Percentiles rank a stretch among this genome's conserved stretches.
These are phyloP conservation scores for Psix sp. DNA, from an alignment of 1,140 invertebrate species.

Conservation along the genomic window DNA sequence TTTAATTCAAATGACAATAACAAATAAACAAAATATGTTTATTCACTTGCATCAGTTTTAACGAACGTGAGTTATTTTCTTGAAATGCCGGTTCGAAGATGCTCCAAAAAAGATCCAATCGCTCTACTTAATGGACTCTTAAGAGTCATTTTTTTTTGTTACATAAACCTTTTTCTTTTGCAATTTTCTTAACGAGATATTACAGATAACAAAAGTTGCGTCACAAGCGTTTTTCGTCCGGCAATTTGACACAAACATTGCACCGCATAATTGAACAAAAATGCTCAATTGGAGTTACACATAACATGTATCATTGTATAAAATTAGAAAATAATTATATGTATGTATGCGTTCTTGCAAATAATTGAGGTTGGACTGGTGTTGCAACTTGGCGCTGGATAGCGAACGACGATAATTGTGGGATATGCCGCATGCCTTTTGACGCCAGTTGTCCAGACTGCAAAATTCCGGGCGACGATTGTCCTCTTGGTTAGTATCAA, in stretches of 20 bases:
- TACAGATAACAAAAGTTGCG: too few relatives aligned
- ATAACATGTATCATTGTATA: background rate
- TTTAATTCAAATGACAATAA: too few relatives aligned
- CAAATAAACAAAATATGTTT: too few relatives aligned
- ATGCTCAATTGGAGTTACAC: background rate
- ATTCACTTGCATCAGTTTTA: too few relatives aligned
- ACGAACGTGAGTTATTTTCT: too few relatives aligned
- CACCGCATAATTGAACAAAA: background rate
- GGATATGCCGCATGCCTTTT: conserved; percentile 99
- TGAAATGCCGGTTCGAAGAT: too few relatives aligned
- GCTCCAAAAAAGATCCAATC: too few relatives aligned
- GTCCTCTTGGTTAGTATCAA: conserved; percentile 86
- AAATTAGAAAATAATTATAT: conserved; percentile 16
- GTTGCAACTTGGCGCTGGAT: conserved; percentile 99
- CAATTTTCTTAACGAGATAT: too few relatives aligned
- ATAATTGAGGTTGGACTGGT: conserved; percentile 88
- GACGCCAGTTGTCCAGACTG: conserved; percentile 99
- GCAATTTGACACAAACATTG: background rate
- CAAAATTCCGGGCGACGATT: conserved; percentile 98
- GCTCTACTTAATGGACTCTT: too few relatives aligned
- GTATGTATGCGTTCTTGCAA: conserved; percentile 39
- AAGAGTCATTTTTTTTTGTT: too few relatives aligned
- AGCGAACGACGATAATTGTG: conserved; percentile 99
- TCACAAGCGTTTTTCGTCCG: conserved; percentile 2
- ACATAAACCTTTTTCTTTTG: too few relatives aligned